Conservation (phyloP, 1,140 invertebrate species). For the Solenopsis invicta region DNA sequence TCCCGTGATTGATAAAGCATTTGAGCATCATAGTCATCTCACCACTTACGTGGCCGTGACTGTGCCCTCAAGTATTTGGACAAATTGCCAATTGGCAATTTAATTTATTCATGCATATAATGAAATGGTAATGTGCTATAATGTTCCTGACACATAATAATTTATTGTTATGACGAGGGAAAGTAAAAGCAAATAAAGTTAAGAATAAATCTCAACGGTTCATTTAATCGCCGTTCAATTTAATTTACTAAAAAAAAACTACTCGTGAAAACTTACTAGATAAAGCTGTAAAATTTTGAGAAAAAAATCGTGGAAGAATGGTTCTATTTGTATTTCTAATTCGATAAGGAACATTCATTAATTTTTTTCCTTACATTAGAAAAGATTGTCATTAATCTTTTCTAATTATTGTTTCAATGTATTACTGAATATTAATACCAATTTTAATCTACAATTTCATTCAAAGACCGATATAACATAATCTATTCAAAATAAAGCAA, state of each 20-base stretch:
- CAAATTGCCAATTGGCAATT: slow-evolving; percentile 61
- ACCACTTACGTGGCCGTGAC: slow-evolving; percentile 17
- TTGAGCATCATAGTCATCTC: background rate
- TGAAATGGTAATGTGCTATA: background rate
- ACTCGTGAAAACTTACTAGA: background rate
- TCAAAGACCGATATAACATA: no score
- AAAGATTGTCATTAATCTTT: background rate
- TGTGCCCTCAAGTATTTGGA: slow-evolving; percentile 48
- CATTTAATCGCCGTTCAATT: background rate
- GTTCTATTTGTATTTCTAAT: slow-evolving; percentile 12
- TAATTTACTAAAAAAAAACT: background rate
- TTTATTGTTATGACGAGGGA: slow-evolving; percentile 29
- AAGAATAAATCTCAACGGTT: slow-evolving; percentile 35
- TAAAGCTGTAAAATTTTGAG: background rate
- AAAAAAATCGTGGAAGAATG: background rate
- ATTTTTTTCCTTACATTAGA: background rate
- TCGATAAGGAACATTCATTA: background rate
- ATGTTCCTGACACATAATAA: background rate
- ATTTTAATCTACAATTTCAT: slow-evolving; percentile 2
- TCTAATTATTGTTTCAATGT: background rate
- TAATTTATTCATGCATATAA: slow-evolving; percentile 40
- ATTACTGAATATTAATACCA: slow-evolving; percentile 3
- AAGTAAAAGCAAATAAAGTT: background rate
- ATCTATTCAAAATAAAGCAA: no score
- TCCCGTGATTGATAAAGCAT: background rate